Conservation (phyloP, 2,888 invertebrate genomes). For the Phyllotreta striolata region DNA sequence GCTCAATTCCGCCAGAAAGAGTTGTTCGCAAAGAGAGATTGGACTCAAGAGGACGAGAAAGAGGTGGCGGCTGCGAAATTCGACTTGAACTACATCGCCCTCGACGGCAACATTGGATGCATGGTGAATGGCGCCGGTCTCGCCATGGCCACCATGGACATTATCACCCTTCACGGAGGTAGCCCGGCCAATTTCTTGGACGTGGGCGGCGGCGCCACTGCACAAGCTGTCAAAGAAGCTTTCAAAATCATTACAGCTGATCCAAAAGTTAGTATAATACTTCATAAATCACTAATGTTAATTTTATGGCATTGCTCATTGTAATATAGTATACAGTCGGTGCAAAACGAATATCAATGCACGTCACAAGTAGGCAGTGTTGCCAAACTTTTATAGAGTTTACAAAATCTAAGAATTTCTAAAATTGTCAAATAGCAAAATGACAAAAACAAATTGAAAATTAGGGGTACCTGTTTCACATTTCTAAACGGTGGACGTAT, state of each 20-base stretch:
- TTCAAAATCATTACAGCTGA: conserved; percentile 96
- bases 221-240: conserved; percentile 90
- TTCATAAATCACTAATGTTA: too few relatives aligned
- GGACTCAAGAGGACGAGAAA: conserved; percentile 90
- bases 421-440: too few relatives aligned
- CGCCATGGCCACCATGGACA: conserved; percentile 99
- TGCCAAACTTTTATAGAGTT: too few relatives aligned
- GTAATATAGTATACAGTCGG: too few relatives aligned
- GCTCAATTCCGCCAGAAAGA: conserved; percentile 91
- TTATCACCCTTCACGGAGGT: conserved; percentile 94
- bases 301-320: too few relatives aligned
- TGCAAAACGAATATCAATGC: too few relatives aligned
- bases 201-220: conserved; percentile 95
- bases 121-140: conserved; percentile 96
- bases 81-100: conserved; percentile 92
- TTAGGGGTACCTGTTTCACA: too few relatives aligned
- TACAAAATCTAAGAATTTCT: too few relatives aligned
- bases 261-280: conserved; percentile 68
- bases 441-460: too few relatives aligned
- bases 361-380: too few relatives aligned
- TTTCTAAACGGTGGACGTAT: too few relatives aligned
- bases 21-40: conserved; percentile 83
- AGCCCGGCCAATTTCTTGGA: conserved; percentile 96
- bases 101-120: conserved; percentile 94
- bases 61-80: conserved; percentile 91